phyloP scores from a whole-genome alignment of 2,888 invertebrate genomes.

The Macrophya alboannulata region DNA sequence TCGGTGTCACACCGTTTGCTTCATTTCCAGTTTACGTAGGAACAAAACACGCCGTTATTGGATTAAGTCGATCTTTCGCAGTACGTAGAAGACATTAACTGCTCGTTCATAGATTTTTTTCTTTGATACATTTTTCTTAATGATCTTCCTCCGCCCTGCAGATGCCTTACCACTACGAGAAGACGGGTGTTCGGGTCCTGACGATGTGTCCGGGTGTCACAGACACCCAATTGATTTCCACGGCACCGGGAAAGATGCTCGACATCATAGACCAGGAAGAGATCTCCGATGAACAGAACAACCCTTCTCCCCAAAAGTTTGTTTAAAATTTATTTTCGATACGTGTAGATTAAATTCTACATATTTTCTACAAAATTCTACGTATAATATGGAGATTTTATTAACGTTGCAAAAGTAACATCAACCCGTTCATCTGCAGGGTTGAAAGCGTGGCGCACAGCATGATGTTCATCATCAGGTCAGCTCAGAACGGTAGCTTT shows the following conservation, averaged over 20 bases:
- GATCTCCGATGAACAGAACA: conserved; percentile 62
- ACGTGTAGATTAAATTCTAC: too few species aligned
- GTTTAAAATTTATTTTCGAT: conserved; percentile 2
- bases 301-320: conserved; percentile 71
- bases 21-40: conserved; percentile 83
- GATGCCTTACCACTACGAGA: conserved; percentile 76
- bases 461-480: conserved; percentile 73
- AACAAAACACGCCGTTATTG: conserved; percentile 81
- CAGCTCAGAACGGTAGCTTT: conserved; percentile 75
- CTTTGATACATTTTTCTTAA: neutral
- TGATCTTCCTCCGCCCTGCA: conserved; percentile 58
- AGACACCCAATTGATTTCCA: conserved; percentile 69
- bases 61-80: conserved; percentile 75
- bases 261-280: conserved; percentile 68
- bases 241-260: conserved; percentile 63
- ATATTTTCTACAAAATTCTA: neutral
- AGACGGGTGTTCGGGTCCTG: conserved; percentile 74
- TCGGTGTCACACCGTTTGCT: conserved; percentile 81
- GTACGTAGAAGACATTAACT: conserved; percentile 62
- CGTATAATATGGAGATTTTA: neutral
- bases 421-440: conserved; percentile 61
- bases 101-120: neutral
- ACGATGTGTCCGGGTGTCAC: conserved; percentile 74
- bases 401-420: neutral
- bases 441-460: conserved; percentile 71